phyloP scores from a whole-genome alignment of 2,888 invertebrate genomes.

The Trichogramma dendrolimi region DNA sequence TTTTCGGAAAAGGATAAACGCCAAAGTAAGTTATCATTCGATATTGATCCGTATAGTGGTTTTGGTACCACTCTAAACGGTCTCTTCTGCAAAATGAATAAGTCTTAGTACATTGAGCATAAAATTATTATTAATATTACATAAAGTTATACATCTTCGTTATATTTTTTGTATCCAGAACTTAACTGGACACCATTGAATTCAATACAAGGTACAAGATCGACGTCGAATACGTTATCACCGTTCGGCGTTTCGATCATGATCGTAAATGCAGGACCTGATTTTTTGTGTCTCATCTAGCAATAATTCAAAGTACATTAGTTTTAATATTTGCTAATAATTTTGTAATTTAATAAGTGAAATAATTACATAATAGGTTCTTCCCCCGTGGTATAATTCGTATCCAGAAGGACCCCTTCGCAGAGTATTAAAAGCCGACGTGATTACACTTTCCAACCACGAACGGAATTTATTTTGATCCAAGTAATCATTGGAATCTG shows the following conservation, averaged over 20 bases:
- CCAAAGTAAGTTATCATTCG: slow-evolving; percentile 52
- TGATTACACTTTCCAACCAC: slow-evolving; percentile 15
- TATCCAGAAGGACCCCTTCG: not conserved
- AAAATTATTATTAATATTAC: not conserved
- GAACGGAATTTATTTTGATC: slow-evolving; percentile 20
- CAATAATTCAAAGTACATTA: not conserved
- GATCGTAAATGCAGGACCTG: slow-evolving; percentile 24
- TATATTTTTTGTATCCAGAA: slow-evolving; percentile 10
- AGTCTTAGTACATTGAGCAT: too few species aligned
- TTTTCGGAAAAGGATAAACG: slow-evolving; percentile 59
- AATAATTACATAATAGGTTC: slow-evolving; percentile 4
- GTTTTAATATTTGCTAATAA: not conserved
- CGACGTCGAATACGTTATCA: slow-evolving; percentile 10
- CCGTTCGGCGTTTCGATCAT: slow-evolving; percentile 4
- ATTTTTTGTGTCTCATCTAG: slow-evolving; percentile 13
- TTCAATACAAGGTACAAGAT: slow-evolving; percentile 21
- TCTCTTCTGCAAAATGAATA: not conserved
- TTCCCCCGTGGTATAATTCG: not conserved
- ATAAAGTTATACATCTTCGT: not conserved
- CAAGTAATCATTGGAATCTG: slow-evolving; percentile 9
- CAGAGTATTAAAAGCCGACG: not conserved
- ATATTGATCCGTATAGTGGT: slow-evolving; percentile 18
- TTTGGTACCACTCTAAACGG: slow-evolving; percentile 57
- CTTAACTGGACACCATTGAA: slow-evolving; percentile 6
- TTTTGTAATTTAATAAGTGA: not conserved